Percentiles rank a stretch among this genome's conserved stretches.
Evolutionary conservation across 1,140 invertebrate species (phyloP).

Genomic region (Samia ricini): DNA sequence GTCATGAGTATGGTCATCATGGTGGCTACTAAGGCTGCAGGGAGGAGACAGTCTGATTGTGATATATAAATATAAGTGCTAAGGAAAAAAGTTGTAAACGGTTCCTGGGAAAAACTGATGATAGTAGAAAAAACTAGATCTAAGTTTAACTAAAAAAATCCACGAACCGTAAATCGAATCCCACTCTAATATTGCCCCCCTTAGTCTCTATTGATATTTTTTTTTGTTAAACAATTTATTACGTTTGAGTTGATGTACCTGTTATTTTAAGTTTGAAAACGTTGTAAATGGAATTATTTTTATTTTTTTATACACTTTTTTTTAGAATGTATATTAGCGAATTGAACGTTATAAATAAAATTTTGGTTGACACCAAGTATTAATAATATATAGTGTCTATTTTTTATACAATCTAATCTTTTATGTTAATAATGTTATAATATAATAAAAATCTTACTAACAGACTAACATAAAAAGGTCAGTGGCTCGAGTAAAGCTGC

Average conservation of each 20-base stretch:
- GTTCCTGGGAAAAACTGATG: conserved; percentile 33
- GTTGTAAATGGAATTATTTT: conserved; percentile 1
- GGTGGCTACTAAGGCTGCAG: conserved; percentile 74
- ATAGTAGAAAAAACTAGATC: conserved; percentile 50
- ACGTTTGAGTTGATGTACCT: conserved; percentile 73
- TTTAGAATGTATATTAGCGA: conserved; percentile 15
- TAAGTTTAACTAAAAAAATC: conserved; percentile 31
- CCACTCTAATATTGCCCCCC: conserved; percentile 50
- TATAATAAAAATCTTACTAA: too few relatives aligned
- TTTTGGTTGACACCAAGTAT: conserved; percentile 47
- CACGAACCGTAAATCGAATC: conserved; percentile 40
- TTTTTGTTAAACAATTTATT: conserved; percentile 61
- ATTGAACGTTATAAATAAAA: conserved; percentile 37
- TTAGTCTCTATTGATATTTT: conserved; percentile 43
- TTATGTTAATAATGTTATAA: too few relatives aligned
- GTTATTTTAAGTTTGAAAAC: conserved; percentile 45
- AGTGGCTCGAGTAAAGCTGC: too few relatives aligned
- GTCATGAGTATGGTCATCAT: conserved; percentile 72
- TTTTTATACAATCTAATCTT: background rate
- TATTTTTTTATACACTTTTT: conserved; percentile 27
- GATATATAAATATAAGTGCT: conserved; percentile 75
- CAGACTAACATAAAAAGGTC: too few relatives aligned
- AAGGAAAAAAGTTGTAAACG: conserved; percentile 55
- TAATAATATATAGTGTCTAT: background rate
- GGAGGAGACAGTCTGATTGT: conserved; percentile 68